These are phyloP conservation scores for Sigmodon hispidus DNA, from an alignment of 2,113 vertebrate species.

Conservation along the genomic window DNA sequence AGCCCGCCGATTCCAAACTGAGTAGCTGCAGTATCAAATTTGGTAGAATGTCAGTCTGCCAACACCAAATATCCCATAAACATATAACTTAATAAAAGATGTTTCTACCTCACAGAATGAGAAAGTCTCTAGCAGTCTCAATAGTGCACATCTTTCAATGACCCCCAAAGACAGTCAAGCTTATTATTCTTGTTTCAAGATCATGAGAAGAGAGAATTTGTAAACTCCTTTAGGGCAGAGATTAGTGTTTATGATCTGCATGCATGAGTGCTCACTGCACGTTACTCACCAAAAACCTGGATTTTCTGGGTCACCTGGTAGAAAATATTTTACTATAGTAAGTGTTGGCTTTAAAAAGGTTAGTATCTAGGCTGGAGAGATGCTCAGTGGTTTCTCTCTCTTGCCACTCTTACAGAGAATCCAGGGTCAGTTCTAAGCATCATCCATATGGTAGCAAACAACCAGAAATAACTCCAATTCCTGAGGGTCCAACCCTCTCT, in stretches of 20 bases:
- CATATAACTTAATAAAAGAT: neutral
- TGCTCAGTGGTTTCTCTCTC: neutral
- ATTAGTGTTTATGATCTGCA: neutral
- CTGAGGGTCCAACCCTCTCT: neutral
- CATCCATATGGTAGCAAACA: neutral
- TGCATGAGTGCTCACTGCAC: neutral
- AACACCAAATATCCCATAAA: conserved; percentile 11
- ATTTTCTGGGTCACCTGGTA: conserved; percentile 45
- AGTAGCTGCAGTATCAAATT: neutral
- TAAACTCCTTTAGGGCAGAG: conserved; percentile 36
- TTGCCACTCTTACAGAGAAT: neutral
- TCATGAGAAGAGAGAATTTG: neutral
- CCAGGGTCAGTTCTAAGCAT: neutral
- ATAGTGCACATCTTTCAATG: neutral
- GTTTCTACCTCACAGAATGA: conserved; percentile 25
- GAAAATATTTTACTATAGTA: conserved; percentile 33
- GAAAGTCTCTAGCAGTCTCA: neutral
- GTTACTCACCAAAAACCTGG: neutral
- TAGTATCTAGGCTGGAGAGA: neutral
- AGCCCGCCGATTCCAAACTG: neutral
- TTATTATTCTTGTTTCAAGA: conserved; percentile 28
- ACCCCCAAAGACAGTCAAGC: neutral
- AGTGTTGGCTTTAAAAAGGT: neutral
- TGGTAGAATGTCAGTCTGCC: neutral
- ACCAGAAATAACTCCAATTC: neutral